Percentiles rank a stretch among this genome's conserved stretches.
phyloP scores from a whole-genome alignment of 2,797 vertebrate genomes.

The Rhynchotus rufescens region DNA sequence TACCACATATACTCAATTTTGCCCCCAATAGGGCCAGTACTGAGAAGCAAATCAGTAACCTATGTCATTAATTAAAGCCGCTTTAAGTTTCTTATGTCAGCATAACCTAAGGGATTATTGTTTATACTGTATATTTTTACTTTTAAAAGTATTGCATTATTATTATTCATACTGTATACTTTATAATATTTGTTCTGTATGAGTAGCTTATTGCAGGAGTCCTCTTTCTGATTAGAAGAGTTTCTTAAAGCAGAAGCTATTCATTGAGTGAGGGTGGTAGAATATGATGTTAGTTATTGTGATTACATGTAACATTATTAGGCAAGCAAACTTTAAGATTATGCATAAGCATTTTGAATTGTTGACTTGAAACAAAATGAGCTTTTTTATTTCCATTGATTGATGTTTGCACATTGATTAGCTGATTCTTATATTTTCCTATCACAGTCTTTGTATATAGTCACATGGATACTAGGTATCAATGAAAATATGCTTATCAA shows the following conservation, averaged over 20 bases:
- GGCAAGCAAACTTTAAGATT: neutral
- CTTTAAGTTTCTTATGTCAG: neutral
- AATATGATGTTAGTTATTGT: neutral
- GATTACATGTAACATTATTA: neutral
- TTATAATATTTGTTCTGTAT: neutral
- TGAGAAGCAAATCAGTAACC: neutral
- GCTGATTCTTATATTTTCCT: neutral
- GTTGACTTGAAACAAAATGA: conserved; percentile 19
- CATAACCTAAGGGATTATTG: neutral
- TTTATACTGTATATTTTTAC: neutral
- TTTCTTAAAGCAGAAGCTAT: neutral
- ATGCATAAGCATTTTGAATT: neutral
- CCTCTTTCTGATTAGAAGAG: neutral
- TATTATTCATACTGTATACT: neutral
- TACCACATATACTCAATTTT: neutral
- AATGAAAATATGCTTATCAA: neutral
- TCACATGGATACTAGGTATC: neutral
- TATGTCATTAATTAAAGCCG: neutral
- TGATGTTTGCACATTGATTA: neutral
- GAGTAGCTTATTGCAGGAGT: neutral
- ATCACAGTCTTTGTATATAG: neutral
- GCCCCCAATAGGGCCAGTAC: neutral
- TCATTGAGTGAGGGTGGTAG: neutral
- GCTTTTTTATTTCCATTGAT: neutral
- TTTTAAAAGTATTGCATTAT: neutral